Conservation (phyloP, 2,113 vertebrate genomes). For the Leptodactylus fuscus region DNA sequence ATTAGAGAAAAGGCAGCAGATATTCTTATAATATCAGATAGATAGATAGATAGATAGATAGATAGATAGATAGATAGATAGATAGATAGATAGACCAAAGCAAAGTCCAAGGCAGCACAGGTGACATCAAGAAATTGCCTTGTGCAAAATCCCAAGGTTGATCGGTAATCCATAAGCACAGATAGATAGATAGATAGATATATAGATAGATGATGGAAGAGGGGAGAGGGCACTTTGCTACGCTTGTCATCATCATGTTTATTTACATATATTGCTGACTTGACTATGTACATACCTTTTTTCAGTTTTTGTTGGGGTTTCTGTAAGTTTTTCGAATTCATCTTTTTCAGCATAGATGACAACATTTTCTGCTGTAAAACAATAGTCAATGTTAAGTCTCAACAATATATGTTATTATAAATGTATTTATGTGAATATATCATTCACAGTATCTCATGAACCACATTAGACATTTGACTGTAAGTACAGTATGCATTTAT, state of each 20-base stretch:
- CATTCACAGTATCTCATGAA: background rate
- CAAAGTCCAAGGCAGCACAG: too few relatives aligned
- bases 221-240: background rate
- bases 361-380: conserved; percentile 80
- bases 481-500: background rate
- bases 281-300: conserved; percentile 83
- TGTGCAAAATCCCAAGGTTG: too few relatives aligned
- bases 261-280: background rate
- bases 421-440: background rate
- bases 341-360: conserved; percentile 96
- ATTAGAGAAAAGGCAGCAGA: background rate
- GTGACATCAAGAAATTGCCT: too few relatives aligned
- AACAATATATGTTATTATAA: background rate
- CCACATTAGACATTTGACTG: background rate
- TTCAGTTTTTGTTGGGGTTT: conserved; percentile 84
- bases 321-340: conserved; percentile 93
- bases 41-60: too few relatives aligned
- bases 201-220: too few relatives aligned
- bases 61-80: too few relatives aligned
- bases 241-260: background rate
- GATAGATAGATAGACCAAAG: too few relatives aligned
- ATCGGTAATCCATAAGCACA: too few relatives aligned
- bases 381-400: background rate
- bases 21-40: background rate
- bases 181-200: too few relatives aligned